phyloP scores from a whole-genome alignment of 2,888 invertebrate genomes.

The Caenorhabditis sp. region DNA sequence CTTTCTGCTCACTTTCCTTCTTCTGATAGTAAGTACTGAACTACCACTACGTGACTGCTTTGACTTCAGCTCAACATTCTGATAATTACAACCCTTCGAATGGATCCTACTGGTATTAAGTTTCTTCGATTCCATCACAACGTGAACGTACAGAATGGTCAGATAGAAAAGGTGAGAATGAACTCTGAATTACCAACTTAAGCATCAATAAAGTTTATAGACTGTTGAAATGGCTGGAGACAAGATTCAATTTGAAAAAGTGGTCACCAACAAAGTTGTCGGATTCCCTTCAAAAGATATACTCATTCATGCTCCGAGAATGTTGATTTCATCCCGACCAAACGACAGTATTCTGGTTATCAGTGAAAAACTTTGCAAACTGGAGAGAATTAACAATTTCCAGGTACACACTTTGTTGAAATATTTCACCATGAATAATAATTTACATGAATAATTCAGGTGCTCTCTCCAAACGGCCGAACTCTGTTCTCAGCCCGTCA shows the following conservation, averaged over 20 bases:
- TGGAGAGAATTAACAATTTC: slow-evolving; percentile 73
- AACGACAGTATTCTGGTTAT: slow-evolving; percentile 69
- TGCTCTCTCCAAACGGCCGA: slow-evolving; percentile 65
- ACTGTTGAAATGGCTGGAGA: slow-evolving; percentile 76
- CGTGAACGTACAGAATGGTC: slow-evolving; percentile 45
- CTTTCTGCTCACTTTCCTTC: slow-evolving; percentile 64
- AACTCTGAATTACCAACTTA: background rate
- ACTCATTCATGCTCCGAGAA: slow-evolving; percentile 66
- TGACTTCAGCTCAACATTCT: slow-evolving; percentile 70
- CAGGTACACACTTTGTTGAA: slow-evolving; percentile 61
- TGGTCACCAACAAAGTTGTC: slow-evolving; percentile 71
- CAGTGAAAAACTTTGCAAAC: slow-evolving; percentile 71
- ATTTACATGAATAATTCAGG: too few relatives aligned
- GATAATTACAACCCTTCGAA: slow-evolving; percentile 71
- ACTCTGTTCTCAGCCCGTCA: slow-evolving; percentile 76
- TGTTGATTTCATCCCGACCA: slow-evolving; percentile 67
- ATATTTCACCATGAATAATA: too few relatives aligned
- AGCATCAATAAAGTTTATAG: slow-evolving; percentile 23
- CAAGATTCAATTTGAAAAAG: slow-evolving; percentile 73
- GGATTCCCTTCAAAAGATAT: slow-evolving; percentile 70
- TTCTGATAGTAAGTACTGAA: slow-evolving; percentile 69
- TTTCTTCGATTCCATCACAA: slow-evolving; percentile 67
- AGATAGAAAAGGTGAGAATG: slow-evolving; percentile 54
- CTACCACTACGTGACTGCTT: too few relatives aligned
- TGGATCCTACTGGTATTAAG: slow-evolving; percentile 71